Evolutionary conservation across 2,113 vertebrate genomes (phyloP).

Genomic region (Aramus guarauna): DNA sequence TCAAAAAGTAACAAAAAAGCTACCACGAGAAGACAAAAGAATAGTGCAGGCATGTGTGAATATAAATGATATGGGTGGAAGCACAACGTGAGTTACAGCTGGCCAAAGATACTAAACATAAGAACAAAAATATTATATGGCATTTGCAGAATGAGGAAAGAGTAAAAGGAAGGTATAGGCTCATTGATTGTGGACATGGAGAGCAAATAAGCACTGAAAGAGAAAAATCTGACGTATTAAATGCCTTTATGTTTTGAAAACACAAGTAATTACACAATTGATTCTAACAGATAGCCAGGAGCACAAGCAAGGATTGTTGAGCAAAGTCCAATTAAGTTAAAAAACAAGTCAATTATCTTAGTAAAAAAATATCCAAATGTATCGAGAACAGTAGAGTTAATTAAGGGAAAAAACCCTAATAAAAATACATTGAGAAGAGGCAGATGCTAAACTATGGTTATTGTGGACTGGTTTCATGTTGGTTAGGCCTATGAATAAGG

Average conservation of each 20-base stretch:
- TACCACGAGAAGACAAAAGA: neutral
- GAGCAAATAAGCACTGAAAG: neutral
- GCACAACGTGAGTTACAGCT: neutral
- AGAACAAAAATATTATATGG: neutral
- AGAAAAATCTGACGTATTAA: neutral
- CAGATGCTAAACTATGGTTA: neutral
- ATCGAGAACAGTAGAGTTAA: neutral
- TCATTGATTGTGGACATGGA: neutral
- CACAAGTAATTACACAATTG: neutral
- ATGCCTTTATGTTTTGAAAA: neutral
- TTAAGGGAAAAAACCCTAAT: neutral
- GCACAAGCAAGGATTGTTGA: neutral
- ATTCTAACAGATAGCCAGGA: neutral
- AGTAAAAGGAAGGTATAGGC: neutral
- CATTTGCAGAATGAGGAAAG: neutral
- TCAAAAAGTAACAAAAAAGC: neutral
- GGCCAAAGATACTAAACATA: neutral
- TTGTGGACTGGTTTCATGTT: neutral
- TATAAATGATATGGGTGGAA: neutral
- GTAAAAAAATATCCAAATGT: neutral
- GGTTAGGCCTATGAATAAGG: neutral
- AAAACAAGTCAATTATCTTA: neutral
- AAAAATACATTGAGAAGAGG: neutral
- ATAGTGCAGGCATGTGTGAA: neutral
- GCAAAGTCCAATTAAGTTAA: neutral